Base-by-base conservation (phyloP, 2,113 vertebrate species). In the Pangasianodon gigas region DNA sequence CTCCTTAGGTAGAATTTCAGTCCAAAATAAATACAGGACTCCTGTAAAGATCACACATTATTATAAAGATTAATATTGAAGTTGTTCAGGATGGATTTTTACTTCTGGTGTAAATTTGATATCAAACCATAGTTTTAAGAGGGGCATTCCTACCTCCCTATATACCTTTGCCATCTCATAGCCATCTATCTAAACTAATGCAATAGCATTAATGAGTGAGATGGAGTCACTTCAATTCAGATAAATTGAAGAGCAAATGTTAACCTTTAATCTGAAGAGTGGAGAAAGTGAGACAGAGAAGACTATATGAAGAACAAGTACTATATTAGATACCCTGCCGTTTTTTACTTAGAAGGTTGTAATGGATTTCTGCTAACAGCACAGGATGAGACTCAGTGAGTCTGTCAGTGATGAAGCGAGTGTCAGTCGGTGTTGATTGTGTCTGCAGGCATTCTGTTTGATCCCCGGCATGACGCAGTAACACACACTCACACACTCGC, bases 381-480 rank as follows among this genome's bases (percentile, higher is more conserved):
- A 84, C 88, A 88, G 90, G 85, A 89, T 92, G 89, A 90, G 62
- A 89, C n/a, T 81, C 87, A 87, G 65, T 46, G 60, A 65, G 87
- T 48, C 85, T 82, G 88, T 90, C 91, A 87, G 89, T 79, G 91
- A 89, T 88, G 88, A 89, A 87, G 84, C 69, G 67, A 87, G 85
- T 82, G 90, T 92, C 85, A 92, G 91, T 84, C 84, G 85, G 75
- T 89, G 69, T 74, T 90, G 91, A 90, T 92, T 89, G 90, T 90
- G 90, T 92, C 91, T 92, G 88, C 84, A 92, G 90, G 91, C 90
- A 52, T 85, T 87, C 88, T 92, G 89, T 92, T 92, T 90, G 91
- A 90, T 92, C 91, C 86, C 56, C 56, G 26, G 86, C 86, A 88
- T 87, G 90, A 88, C 60, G 86, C 86, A 56, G 37, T 37, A 41